Evolutionary conservation across 2,888 invertebrate genomes (phyloP), one percentile per base, ranked within the genome.

Genomic region (Chloroclysta siterata): DNA sequence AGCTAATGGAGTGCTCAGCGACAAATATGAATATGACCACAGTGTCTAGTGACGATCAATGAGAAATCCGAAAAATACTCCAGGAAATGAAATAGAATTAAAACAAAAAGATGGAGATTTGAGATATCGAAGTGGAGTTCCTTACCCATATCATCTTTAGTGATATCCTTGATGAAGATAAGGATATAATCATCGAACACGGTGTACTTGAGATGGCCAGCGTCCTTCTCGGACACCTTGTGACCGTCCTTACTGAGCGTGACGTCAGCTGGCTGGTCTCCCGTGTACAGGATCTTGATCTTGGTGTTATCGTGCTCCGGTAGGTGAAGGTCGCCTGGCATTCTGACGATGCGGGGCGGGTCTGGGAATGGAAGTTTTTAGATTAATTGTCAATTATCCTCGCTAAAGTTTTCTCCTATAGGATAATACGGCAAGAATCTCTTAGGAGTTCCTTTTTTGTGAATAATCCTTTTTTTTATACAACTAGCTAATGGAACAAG

Each of bases 121-220:
- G 42, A 42, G 42, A 22, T 22, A 22, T 22, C 1, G 22, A 22
- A 22, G 22, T 22, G 36, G 1, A 13, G 11, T 15, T 17, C n/a
- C 88, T 85, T 53, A 80, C 98, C 99, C 80, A 97, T 97, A 87
- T 99, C 99, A 74, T 96, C 96, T 83, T 97, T 97, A 46, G 94
- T 94, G 69, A 99, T 96, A 71, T 99, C 98, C 87, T 97, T 98
- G 79, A 99, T 97, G 79, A 98, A 98, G 72, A 99, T 96, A 48
- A 99, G 97, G 56, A 99, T 96, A 80, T 99, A 99, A 76, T 99
- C 99, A 88, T 99, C 99, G 85, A 99, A 99, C 17, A 98, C 95
- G 0, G 98, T 98, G 89, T 95, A 97, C 87, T 97, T 98, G 74
- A 98, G 94, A 75, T 97, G 97, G 0, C 56, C 53, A 51, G 48